Evolutionary conservation across 2,113 vertebrate genomes (phyloP).

Genomic region (Epinephelus moara): DNA sequence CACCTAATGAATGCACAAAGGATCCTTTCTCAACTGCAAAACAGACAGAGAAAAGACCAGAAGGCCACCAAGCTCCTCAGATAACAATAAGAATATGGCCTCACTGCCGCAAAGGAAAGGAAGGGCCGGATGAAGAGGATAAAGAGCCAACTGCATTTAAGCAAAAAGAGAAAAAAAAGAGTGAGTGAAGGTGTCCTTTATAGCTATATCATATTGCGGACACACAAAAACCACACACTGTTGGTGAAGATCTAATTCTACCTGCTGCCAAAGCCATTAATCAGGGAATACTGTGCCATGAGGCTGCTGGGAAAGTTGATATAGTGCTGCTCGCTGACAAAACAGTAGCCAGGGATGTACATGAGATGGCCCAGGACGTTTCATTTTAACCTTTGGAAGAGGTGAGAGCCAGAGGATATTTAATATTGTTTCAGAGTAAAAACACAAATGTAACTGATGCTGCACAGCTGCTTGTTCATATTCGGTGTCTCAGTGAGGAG

Average conservation of each 20-base stretch:
- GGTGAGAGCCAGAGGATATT: constrained; percentile 27
- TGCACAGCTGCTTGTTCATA: constrained; percentile 30
- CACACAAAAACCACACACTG: constrained; percentile 28
- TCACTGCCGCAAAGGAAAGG: constrained; percentile 6
- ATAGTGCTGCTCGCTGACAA: constrained; percentile 23
- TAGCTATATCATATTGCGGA: constrained; percentile 40
- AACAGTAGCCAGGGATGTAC: constrained; percentile 25
- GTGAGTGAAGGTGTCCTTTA: constrained; percentile 40
- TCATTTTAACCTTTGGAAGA: constrained; percentile 22
- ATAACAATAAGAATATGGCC: background rate
- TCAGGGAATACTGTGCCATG: constrained; percentile 26
- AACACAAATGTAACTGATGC: constrained; percentile 38
- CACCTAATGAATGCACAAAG: constrained; percentile 2
- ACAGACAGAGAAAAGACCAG: background rate
- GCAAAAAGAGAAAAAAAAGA: background rate
- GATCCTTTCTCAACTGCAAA: constrained; percentile 1
- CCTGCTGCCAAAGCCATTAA: constrained; percentile 55
- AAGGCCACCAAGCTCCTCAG: constrained; percentile 1
- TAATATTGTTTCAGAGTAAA: constrained; percentile 25
- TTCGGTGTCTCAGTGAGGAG: constrained; percentile 1
- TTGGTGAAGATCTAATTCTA: constrained; percentile 48
- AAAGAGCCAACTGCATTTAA: background rate
- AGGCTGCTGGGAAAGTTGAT: constrained; percentile 46
- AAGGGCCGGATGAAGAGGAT: background rate
- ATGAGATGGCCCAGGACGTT: constrained; percentile 10